Conservation (phyloP, 2,888 invertebrate species). For the Hyles lineata region DNA sequence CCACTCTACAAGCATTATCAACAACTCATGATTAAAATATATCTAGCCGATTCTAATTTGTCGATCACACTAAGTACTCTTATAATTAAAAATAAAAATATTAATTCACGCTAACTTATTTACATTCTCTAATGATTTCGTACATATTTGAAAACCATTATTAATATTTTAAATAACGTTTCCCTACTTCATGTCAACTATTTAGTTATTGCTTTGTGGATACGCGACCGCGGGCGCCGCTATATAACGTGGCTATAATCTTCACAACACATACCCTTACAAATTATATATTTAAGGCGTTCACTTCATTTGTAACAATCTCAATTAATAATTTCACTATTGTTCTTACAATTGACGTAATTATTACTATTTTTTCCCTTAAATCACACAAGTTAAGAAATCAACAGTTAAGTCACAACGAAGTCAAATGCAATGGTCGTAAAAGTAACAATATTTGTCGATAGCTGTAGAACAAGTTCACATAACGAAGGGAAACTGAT, state of each 20-base stretch:
- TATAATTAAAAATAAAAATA: slow-evolving; percentile 63
- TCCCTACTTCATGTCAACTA: slow-evolving; percentile 57
- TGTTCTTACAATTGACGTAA: slow-evolving; percentile 22
- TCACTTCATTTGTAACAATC: slow-evolving; percentile 30
- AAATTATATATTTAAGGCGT: slow-evolving; percentile 27
- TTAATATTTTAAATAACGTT: slow-evolving; percentile 48
- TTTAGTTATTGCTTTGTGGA: slow-evolving; percentile 57
- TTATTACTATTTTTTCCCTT: slow-evolving; percentile 18
- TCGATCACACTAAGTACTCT: slow-evolving; percentile 43
- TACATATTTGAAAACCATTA: slow-evolving; percentile 51
- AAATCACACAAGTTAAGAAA: slow-evolving; percentile 14
- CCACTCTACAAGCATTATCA: slow-evolving; percentile 40
- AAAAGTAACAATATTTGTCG: not conserved
- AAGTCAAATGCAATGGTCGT: not conserved
- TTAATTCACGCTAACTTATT: slow-evolving; percentile 70
- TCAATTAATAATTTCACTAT: slow-evolving; percentile 23
- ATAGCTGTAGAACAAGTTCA: slow-evolving; percentile 37
- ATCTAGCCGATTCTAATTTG: slow-evolving; percentile 69
- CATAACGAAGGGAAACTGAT: slow-evolving; percentile 53
- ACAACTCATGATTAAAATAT: slow-evolving; percentile 56
- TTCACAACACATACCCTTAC: slow-evolving; percentile 33
- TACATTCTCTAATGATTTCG: slow-evolving; percentile 63
- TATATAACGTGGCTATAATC: slow-evolving; percentile 15
- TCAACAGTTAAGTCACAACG: slow-evolving; percentile 3
- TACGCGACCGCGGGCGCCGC: not conserved